Base-by-base conservation (phyloP, 2,888 invertebrate genomes). In the Tetragonula carbonaria region DNA sequence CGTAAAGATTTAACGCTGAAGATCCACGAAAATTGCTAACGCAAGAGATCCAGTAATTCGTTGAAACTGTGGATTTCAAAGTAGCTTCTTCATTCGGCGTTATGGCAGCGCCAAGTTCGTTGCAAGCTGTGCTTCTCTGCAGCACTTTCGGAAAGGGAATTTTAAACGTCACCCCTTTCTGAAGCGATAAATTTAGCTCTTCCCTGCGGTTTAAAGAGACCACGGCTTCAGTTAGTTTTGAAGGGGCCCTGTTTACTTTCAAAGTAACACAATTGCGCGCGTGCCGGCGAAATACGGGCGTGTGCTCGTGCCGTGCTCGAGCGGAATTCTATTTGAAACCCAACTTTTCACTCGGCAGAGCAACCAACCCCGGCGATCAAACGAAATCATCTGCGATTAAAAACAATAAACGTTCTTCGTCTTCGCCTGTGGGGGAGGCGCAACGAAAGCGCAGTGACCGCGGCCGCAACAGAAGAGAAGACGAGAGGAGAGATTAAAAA, bases 251-350 rank as follows among this genome's bases (percentile, higher is more conserved):
- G 74, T 74, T 66, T 74, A 74, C 74, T 74, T 74, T 74, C 53
- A 74, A 74, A 74, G 74, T 74, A 74, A 66, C 53, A 65, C 65
- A 66, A 74, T 74, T 66, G 50, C 18, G 45, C 65, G 53, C 65
- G n/a, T 53, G 18, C 53, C 51, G 53, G 28, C 11, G 33, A 63
- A 62, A 73, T 62, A 21, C 51, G 45, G 59, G 72, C 3, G 8
- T 13, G 18, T 11, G 38, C 16, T 55, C 33, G 21, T 45, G 33
- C 33, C 33, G 33, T 33, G 33, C 33, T 45, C 21, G 21, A 75
- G 18, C 28, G 18, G 33, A 65, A 74, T 74, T 53, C 38, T 28
- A 57, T 66, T 67, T 45, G 18, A 67, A 57, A 57, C 14, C 53
- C 14, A 55, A 28, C 23, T 75, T 28, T 3, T 13, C n/a, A 18